phyloP scores from a whole-genome alignment of 2,113 vertebrate species.

The Phalacrocorax carbo region DNA sequence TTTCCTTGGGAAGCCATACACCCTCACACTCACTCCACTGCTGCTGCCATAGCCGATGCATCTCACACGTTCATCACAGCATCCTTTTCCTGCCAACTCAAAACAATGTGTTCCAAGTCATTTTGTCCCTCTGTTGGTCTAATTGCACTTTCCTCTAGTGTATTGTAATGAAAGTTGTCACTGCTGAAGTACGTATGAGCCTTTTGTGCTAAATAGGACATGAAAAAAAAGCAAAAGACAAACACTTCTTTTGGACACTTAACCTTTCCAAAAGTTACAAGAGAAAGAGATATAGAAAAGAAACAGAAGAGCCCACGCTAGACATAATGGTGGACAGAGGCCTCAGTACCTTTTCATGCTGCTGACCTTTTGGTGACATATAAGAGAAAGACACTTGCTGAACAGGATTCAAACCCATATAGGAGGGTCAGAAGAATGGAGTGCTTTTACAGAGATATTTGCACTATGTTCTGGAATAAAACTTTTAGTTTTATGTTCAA shows the following conservation, averaged over 20 bases:
- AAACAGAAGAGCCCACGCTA: not conserved
- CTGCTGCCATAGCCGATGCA: not conserved
- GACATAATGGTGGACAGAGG: not conserved
- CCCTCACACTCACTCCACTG: not conserved
- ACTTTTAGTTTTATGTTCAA: not conserved
- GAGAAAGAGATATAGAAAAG: not conserved
- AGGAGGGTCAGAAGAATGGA: not conserved
- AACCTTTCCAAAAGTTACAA: not conserved
- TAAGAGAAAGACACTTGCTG: not conserved
- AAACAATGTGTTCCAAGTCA: not conserved
- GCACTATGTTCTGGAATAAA: not conserved
- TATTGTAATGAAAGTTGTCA: not conserved
- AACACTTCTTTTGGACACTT: accelerated
- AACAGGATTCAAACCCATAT: not conserved
- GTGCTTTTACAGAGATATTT: not conserved
- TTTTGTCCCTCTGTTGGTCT: not conserved
- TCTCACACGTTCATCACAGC: not conserved
- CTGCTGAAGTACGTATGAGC: not conserved
- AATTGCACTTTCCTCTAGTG: not conserved
- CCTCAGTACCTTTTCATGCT: not conserved
- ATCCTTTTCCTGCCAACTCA: not conserved
- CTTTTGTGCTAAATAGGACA: not conserved
- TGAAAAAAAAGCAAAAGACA: not conserved
- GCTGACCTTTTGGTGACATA: not conserved
- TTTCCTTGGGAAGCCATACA: not conserved